Conservation (phyloP, 2,888 invertebrate species). For the Pollenia griseotomentosa region DNA sequence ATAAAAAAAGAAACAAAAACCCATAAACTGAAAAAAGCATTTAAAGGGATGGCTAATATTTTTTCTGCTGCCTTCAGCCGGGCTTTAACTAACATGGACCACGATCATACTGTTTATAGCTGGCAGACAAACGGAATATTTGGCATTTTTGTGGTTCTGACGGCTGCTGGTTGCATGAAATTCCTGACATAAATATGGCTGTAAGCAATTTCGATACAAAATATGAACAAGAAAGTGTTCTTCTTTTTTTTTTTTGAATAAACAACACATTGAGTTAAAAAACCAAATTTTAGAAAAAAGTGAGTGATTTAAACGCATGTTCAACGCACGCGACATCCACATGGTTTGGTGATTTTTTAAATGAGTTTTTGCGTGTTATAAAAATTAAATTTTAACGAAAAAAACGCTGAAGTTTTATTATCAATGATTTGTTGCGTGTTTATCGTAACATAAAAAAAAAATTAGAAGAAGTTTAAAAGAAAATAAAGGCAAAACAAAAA, state of each 20-base stretch:
- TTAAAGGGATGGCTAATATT: constrained; percentile 20
- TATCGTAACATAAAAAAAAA: constrained; percentile 37
- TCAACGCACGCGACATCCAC: constrained; percentile 73
- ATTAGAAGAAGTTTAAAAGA: constrained; percentile 38
- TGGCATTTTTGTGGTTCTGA: constrained; percentile 32
- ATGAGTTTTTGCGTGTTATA: constrained; percentile 73
- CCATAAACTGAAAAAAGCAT: constrained; percentile 66
- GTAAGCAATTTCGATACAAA: constrained; percentile 48
- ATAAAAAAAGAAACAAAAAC: constrained; percentile 20
- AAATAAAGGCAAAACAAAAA: constrained; percentile 11
- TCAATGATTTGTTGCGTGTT: constrained; percentile 71
- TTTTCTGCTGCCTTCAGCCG: neutral
- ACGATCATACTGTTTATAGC: neutral
- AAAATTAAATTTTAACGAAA: constrained; percentile 16
- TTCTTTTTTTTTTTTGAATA: constrained; percentile 21
- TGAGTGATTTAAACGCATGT: constrained; percentile 70
- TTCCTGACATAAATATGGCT: constrained; percentile 64
- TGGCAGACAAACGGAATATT: constrained; percentile 29
- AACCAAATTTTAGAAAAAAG: constrained; percentile 76
- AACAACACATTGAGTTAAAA: constrained; percentile 11
- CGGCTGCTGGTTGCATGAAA: constrained; percentile 57
- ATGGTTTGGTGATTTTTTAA: constrained; percentile 64
- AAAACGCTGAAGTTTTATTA: constrained; percentile 47
- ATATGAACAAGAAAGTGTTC: constrained; percentile 49
- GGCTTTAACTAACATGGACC: neutral